Percentiles rank a stretch among this genome's conserved stretches.
phyloP scores from a whole-genome alignment of 2,888 invertebrate genomes.

The Drosophila leonis region DNA sequence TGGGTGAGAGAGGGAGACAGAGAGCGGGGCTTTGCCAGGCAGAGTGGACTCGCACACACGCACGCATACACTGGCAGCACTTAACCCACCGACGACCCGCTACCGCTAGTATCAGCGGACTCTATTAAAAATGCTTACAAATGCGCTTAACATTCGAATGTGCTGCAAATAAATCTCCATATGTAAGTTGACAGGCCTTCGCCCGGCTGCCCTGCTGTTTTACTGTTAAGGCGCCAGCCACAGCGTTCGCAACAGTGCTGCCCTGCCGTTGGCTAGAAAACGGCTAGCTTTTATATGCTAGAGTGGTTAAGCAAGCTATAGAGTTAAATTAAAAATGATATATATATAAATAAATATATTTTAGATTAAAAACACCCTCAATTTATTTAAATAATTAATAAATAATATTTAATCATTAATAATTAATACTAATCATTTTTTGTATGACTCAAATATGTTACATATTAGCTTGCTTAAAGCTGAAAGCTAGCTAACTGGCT shows the following conservation, averaged over 20 bases:
- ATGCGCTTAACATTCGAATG: constrained; percentile 72
- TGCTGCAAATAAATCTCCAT: constrained; percentile 73
- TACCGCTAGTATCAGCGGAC: constrained; percentile 45
- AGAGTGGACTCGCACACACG: background rate
- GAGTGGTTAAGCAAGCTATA: background rate
- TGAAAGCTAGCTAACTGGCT: background rate
- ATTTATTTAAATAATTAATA: background rate
- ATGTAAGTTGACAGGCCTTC: constrained; percentile 70
- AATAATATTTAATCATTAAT: background rate
- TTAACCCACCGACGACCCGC: constrained; percentile 45
- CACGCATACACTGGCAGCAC: constrained; percentile 24
- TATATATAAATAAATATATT: too few species aligned
- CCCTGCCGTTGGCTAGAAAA: constrained; percentile 12
- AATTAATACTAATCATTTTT: too few species aligned
- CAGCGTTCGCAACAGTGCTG: background rate
- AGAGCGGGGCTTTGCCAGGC: background rate
- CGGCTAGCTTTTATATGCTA: background rate
- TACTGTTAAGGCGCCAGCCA: background rate
- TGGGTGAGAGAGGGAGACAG: background rate
- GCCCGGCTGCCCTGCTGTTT: background rate
- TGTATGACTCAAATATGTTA: background rate
- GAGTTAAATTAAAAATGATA: background rate
- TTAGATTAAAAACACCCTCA: too few species aligned
- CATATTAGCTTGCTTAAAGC: background rate
- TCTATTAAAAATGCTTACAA: constrained; percentile 81